Evolutionary conservation across 2,113 vertebrate genomes (phyloP), one percentile per base, ranked within the genome.

Genomic region (Symphodus melops): DNA sequence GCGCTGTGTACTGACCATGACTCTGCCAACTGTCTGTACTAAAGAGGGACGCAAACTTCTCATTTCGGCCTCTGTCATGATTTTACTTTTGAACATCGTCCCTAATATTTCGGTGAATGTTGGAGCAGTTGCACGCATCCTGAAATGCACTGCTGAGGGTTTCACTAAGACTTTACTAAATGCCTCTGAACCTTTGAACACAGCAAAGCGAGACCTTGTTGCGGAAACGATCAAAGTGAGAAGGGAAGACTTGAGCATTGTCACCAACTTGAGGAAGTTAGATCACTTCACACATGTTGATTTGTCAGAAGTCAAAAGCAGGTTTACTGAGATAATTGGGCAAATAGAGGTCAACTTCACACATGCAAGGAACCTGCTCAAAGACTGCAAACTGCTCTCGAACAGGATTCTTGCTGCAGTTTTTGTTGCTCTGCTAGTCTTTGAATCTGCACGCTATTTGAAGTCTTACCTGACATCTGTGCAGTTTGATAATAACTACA

Each of bases 1-100:
- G 55, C 96, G 97, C 44, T 99, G 97, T 42, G 92, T 96, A 46
- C 93, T 98, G 82, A 96, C 92, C 0, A 92, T 98, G 77, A 93
- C 86, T 0, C 86, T 97, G 69, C 97, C 97, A 5, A 96, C 94
- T 0, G 61, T 97, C 16, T 96, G 96, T 61, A 97, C 95, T 8
- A 94, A 92, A 13, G 95, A 99, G 85, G 96, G 97, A 1, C 92
- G 94, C 46, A 94, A 93, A 51, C 89, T 99, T 14, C 92, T 98
- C 46, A 71, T 98, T 23, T 96, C 96, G 0, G 86, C 94, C 10
- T 95, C 95, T 0, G 12, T 93, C 5, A 94, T 96, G 94, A 92
- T 95, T 0, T 73, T 96, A 5, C 86, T 93, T 7, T 53, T 95
- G 12, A 95, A 96, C 1, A 66, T 96, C 37, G 82, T 96, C 16